Evolutionary conservation across 2,888 invertebrate genomes (phyloP), one percentile per base, ranked within the genome.

Genomic region (Ceratothoa steindachneri): DNA sequence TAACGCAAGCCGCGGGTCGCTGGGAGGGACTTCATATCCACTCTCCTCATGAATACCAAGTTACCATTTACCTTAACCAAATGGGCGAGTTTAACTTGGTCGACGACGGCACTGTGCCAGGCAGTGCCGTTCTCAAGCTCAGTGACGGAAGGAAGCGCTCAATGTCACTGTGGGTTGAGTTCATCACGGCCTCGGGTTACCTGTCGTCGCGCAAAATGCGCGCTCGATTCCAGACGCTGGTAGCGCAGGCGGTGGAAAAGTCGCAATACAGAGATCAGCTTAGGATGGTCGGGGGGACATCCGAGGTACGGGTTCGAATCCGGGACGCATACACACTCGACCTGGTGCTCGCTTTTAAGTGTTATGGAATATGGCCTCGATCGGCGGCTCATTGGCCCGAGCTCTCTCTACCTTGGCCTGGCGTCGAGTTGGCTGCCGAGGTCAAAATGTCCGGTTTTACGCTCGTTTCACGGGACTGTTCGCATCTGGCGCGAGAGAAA

Each of bases 11-110:
- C 85, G 93, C 93, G 84, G 93, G 93, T 9, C 89, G 94, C 73
- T 96, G 90, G 85, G 96, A 96, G 83, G 96, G 96, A 19, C 88
- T 97, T 77, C 92, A 93, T 83, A 96, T 95, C 31, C 89, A 95
- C 77, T 93, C 95, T 0, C 94, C 96, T 30, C 91, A 90, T 80
- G 96, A 97, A 84, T 96, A 94, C 85, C 96, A 97, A 85, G 94
- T 96, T 75, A 92, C 96, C 80, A 89, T 97, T 79, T 97, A 95
- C 83, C 88, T 97, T 69, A 97, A 97, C 84, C 97, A 97, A 85
- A 97, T 97, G 97, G 96, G 96, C 0, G 97, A 97, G 30, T 90
- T 97, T 82, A 97, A 97, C 85, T 96, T 97, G 84, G 96, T 97
- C 72, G 97, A 97, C 85, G 96, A 97, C 84, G 96, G 96, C 1